Evolutionary conservation across 2,797 vertebrate species (phyloP).

Genomic region (Typhlichthys subterraneus): DNA sequence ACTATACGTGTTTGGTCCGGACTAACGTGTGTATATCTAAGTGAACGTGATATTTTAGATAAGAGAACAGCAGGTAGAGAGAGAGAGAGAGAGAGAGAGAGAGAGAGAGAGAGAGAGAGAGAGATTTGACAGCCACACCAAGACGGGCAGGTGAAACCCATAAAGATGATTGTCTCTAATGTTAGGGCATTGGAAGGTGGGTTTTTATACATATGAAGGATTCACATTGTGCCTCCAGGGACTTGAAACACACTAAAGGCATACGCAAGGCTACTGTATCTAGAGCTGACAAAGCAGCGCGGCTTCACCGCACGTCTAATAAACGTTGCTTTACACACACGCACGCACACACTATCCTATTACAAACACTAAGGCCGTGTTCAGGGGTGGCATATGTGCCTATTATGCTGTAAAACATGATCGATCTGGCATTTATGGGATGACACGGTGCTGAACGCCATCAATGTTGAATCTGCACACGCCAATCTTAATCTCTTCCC

Average conservation of each 20-base stretch:
- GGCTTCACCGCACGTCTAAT: constrained; percentile 25
- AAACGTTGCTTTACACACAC: constrained; percentile 18
- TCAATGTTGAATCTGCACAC: constrained; percentile 26
- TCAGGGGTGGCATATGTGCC: constrained; percentile 21
- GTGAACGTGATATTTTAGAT: background rate
- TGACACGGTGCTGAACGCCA: constrained; percentile 21
- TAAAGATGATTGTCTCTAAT: background rate
- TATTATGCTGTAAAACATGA: constrained; percentile 43
- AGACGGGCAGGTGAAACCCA: background rate
- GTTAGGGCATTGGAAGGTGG: background rate
- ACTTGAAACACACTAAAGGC: too few relatives aligned
- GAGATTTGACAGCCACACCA: background rate
- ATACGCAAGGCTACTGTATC: constrained; percentile 45
- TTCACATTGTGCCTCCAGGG: constrained; percentile 36
- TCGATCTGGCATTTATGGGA: constrained; percentile 46
- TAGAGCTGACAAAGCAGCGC: constrained; percentile 36
- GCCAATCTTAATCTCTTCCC: constrained; percentile 30
- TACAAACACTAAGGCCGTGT: constrained; percentile 29
- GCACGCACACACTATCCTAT: constrained; percentile 20
- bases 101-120: background rate
- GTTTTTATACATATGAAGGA: constrained; percentile 1
- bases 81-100: too few relatives aligned
- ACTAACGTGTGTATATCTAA: background rate
- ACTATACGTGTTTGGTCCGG: too few relatives aligned
- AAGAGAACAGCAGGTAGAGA: background rate